Evolutionary conservation across 2,113 vertebrate genomes (phyloP), one percentile per base, ranked within the genome.

Genomic region (Nycticorax nycticorax): DNA sequence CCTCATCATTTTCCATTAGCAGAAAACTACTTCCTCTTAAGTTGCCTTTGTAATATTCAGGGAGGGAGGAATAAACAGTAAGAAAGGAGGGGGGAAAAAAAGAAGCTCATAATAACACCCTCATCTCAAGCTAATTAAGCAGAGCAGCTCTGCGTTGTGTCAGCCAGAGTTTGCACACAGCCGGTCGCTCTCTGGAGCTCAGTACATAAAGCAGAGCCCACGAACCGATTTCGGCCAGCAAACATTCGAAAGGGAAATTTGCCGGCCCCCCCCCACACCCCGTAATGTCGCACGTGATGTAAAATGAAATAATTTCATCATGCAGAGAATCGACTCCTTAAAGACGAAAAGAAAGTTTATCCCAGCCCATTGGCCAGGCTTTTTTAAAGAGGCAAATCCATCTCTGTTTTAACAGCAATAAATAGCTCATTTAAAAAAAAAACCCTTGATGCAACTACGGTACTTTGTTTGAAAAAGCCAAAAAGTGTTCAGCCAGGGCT

Each of bases 81-180:
- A 67, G 85, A 57, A 93, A 88, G 30, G 43, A 55, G 24, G 3
- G 41, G 41, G 41, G 41, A 6, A 15, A 41, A 21, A 21, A 27
- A 41, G 66, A 41, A 17, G 26, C 56, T 71, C 62, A 72, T 71
- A 96, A 56, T 79, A 85, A 95, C 78, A 71, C 81, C 66, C 76
- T 90, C 85, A 68, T 89, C 91, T 76, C 94, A 9, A 91, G 63
- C 80, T 95, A 94, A 96, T 97, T 96, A 92, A 84, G 86, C 50
- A 56, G 67, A 72, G 87, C 64, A 37, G 91, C 75, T 92, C 94
- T 95, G 93, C 1, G 0, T 72, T 95, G 50, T 92, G 84, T 97
- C 96, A 96, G 62, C 32, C 17, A 0, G 88, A 55, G 71, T 94
- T 83, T 72, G 94, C 52, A 16, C 63, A 59, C 7, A 4, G 24